Base-by-base conservation (phyloP, 1,140 invertebrate species). In the Microplitis mediator region DNA sequence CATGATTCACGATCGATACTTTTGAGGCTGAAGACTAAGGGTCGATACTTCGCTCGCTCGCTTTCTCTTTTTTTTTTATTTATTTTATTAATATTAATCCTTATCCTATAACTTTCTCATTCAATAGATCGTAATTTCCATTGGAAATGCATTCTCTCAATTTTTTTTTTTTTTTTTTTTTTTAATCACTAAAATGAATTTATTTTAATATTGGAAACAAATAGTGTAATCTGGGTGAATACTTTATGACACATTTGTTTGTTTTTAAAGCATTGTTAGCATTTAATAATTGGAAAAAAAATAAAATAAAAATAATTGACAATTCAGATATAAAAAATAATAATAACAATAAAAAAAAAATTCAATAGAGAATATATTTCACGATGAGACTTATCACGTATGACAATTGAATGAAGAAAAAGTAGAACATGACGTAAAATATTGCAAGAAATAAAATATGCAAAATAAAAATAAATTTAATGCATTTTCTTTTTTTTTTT, bases 1-100 rank as follows among this genome's bases (percentile, higher is more conserved):
- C 16, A 54, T 52, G 52, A 66, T 63, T 72, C 35, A 54, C 63
- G 52, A 72, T 72, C 70, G 70, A 72, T 72, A 54, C 63, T 16
- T 45, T 39, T 45, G 50, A 71, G 69, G 50, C 58, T 50, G 51
- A 65, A 56, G 70, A 36, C 66, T 54, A 16, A 16, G 23, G 39
- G 56, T 69, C 56, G 54, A 60, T 51, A 23, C 69, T 51, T 66
- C 16, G n/a, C 14, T 14, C 66, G 34, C 35, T 60, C n/a, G 54
- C 39, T 60, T 67, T 69, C 11, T 62, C 60, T 2, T n/a, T 23
- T 34, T 62, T 62, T 23, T 62, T 23, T 35, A 36, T 23, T 35
- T 23, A 34, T 9, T 11, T 58, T 32, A 32, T 45, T 45, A 45
- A 9, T 45, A 11, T 58, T 36, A 36, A 39, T 64, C 31, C 62